phyloP scores from a whole-genome alignment of 2,113 vertebrate species.

The Chrysochloris asiatica region DNA sequence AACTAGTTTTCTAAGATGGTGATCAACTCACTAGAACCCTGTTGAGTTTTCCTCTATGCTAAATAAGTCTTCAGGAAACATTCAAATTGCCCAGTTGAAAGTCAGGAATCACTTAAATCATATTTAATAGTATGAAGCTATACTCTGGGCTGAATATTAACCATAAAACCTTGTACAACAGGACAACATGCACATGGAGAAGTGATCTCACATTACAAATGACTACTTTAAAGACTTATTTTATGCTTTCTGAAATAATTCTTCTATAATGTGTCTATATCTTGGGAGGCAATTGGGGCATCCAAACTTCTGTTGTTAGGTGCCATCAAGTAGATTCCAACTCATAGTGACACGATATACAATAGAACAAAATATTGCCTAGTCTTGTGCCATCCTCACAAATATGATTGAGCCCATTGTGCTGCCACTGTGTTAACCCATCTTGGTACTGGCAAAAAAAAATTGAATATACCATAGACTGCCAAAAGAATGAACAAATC shows the following conservation, averaged over 20 bases:
- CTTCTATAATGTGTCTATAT: too few relatives aligned
- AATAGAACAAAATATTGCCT: too few relatives aligned
- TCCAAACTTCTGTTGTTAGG: too few relatives aligned
- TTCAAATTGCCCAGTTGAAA: neutral
- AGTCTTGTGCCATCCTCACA: too few relatives aligned
- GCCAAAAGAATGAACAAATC: too few relatives aligned
- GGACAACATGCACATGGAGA: neutral
- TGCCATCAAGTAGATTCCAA: too few relatives aligned
- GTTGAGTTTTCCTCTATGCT: neutral
- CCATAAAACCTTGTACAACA: constrained; percentile 14
- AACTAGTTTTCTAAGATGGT: neutral
- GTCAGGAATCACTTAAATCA: neutral
- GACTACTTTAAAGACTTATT: neutral
- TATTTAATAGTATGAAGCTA: neutral
- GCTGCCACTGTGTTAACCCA: too few relatives aligned
- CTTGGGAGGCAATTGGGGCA: neutral
- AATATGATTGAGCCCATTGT: too few relatives aligned
- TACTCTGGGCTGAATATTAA: neutral
- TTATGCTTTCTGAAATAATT: too few relatives aligned
- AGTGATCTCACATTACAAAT: neutral
- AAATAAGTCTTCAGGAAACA: neutral
- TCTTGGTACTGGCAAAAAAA: too few relatives aligned
- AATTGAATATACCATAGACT: too few relatives aligned
- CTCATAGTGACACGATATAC: too few relatives aligned
- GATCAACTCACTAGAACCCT: neutral